Evolutionary conservation across 64 coral and sea anemone species (phyloP).

Genomic region (Dendrophyllia cribrosa): DNA sequence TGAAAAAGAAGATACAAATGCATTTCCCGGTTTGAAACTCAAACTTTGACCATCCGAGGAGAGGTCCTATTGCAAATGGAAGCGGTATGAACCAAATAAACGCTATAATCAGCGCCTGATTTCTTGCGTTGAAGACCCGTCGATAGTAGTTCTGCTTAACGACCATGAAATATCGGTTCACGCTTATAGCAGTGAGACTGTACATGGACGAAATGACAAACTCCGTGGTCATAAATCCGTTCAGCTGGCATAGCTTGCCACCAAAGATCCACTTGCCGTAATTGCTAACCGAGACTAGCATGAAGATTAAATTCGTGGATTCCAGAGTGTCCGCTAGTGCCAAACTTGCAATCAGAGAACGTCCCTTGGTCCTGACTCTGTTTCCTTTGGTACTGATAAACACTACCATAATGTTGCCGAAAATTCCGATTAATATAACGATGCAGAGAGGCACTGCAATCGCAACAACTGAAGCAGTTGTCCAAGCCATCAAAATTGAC

Average conservation of each 20-base stretch:
- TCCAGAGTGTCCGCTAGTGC: conserved; percentile 73
- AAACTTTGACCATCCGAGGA: conserved; percentile 79
- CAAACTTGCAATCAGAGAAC: conserved; percentile 61
- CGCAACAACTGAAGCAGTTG: background rate
- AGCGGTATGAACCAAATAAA: conserved; percentile 81
- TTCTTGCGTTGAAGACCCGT: conserved; percentile 66
- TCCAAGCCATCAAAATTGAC: background rate
- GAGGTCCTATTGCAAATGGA: conserved; percentile 58
- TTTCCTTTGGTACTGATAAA: conserved; percentile 32
- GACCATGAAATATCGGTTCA: conserved; percentile 79
- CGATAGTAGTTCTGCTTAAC: conserved; percentile 59
- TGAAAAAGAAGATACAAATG: conserved; percentile 64
- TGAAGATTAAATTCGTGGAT: conserved; percentile 74
- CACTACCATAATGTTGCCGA: conserved; percentile 71
- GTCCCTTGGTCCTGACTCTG: conserved; percentile 48
- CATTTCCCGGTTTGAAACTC: conserved; percentile 71
- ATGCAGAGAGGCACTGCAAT: background rate
- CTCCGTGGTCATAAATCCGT: conserved; percentile 69
- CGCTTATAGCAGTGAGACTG: conserved; percentile 65
- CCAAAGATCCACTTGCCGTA: conserved; percentile 70
- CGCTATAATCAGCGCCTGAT: conserved; percentile 46
- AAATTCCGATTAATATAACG: conserved; percentile 64
- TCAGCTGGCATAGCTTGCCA: conserved; percentile 44
- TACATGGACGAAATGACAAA: conserved; percentile 80
- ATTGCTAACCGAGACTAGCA: conserved; percentile 44